Evolutionary conservation across 1,140 invertebrate species (phyloP).

Genomic region (Aphidius gifuensis): DNA sequence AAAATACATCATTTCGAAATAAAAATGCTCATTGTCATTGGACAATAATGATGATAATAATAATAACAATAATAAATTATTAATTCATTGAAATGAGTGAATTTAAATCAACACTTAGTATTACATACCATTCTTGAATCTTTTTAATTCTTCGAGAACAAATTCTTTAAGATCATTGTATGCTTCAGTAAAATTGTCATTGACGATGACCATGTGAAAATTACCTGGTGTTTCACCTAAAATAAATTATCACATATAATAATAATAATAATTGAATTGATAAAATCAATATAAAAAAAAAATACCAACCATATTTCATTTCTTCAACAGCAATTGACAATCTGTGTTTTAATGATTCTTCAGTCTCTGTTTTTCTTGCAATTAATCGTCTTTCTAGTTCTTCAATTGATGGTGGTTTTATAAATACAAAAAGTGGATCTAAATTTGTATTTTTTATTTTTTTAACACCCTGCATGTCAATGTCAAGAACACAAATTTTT

Average conservation of each 20-base stretch:
- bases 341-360: constrained; percentile 76
- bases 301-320: constrained; percentile 73
- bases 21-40: too few relatives aligned
- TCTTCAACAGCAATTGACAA: constrained; percentile 73
- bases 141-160: constrained; percentile 59
- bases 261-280: constrained; percentile 4
- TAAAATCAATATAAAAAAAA: constrained; percentile 7
- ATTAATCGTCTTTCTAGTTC: constrained; percentile 76
- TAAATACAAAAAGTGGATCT: constrained; percentile 83
- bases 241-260: constrained; percentile 16
- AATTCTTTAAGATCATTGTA: constrained; percentile 78
- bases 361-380: constrained; percentile 82
- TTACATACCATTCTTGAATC: constrained; percentile 30
- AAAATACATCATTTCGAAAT: too few relatives aligned
- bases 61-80: neutral
- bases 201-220: constrained; percentile 89
- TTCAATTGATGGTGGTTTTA: constrained; percentile 87
- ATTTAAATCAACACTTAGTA: constrained; percentile 13
- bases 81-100: constrained; percentile 3
- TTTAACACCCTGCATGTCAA: constrained; percentile 95
- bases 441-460: constrained; percentile 83
- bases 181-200: constrained; percentile 86
- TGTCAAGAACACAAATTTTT: constrained; percentile 91
- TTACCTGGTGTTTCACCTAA: constrained; percentile 72
- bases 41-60: too few relatives aligned